Base-by-base conservation (phyloP, 2,797 vertebrate genomes). In the Helarctos malayanus region DNA sequence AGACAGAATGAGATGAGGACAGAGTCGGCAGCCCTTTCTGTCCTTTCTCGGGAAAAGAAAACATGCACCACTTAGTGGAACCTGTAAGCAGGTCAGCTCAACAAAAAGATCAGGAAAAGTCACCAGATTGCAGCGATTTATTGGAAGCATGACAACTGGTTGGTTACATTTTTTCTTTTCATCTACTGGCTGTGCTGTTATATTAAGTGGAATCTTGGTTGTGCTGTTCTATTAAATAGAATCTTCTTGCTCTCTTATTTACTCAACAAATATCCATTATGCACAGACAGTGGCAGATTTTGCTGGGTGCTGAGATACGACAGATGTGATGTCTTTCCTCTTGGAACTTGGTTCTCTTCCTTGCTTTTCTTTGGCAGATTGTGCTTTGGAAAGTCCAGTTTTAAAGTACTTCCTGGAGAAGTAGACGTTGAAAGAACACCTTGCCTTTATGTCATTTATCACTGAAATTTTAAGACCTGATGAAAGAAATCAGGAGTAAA, bases 21-120 rank as follows among this genome's bases (percentile, higher is more conserved):
- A 19, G 23, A 84, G 61, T 10, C 84, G 29, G 47, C 11, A 27
- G 85, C 15, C 3, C 27, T 56, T 12, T 76, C 27, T 88, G 35
- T 83, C 21, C 59, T 87, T 96, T 75, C n/a, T 13, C 0, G 18
- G 54, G 61, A n/a, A 63, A 92, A 91, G 68, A 81, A 94, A 63
- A 45, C 61, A 18, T 3, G 15, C 9, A 15, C 65, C 16, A 29
- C 49, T n/a, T 25, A 65, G 15, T 79, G 85, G 29, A 73, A 41
- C 29, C 47, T 71, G 29, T 19, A 61, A 85, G n/a, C 47, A 56
- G 23, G 18, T 73, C 25, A 32, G n/a, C 86, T 89, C 56, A 38
- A 25, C 12, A 9, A 78, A 95, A 86, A 61, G 83, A 52, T 65
- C 19, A 52, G 71, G 59, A 86, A 69, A 69, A 96, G 49, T 23